Base-by-base conservation (phyloP, 2,797 vertebrate species). In the Phyllotis vaccarum region DNA sequence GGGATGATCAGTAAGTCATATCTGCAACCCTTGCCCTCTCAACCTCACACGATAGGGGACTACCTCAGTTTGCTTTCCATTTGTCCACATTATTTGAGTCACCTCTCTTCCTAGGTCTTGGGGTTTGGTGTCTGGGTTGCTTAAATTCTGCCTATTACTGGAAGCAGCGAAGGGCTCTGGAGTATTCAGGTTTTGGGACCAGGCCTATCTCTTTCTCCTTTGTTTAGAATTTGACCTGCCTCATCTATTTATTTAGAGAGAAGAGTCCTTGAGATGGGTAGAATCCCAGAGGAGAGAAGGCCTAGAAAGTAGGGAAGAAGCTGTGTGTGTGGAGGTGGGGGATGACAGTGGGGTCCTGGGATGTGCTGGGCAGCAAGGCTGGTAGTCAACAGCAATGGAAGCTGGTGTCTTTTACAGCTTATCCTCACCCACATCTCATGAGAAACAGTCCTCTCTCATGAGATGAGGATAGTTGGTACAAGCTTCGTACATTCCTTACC, bases 1-100 rank as follows among this genome's bases (percentile, higher is more conserved):
- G 99, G 97, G 99, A 99, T 4, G 99, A 99, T 98, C 99, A 99
- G 99, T 99, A 99, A 99, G 99, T 99, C 74, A 46, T 0, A 2
- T n/a, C 70, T 24, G 34, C 62, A n/a, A 74, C 40, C 80, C 66
- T 93, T 3, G 12, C n/a, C 85, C 46, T 94, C 89, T 52, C 60
- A 19, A 40, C 60, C 52, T 74, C 62, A 34, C 0, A 27, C 2
- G 9, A 56, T 37, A 76, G 37, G 37, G 29, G 6, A 34, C 34
- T 13, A 2, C 46, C 9, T 3, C 27, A 24, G 40, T 68, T 43
- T 27, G 22, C 58, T 89, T 64, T 27, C 43, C 2, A 1, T 43
- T 7, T 7, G 7, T 49, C 80, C 14, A 14, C 34, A 0, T 21
- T 29, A 37, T 74, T 43, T 14, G 29, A 43, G 54, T 68, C 85